Percentiles rank a stretch among this genome's conserved stretches.
Evolutionary conservation across 2,888 invertebrate genomes (phyloP).

Genomic region (Ormia ochracea): DNA sequence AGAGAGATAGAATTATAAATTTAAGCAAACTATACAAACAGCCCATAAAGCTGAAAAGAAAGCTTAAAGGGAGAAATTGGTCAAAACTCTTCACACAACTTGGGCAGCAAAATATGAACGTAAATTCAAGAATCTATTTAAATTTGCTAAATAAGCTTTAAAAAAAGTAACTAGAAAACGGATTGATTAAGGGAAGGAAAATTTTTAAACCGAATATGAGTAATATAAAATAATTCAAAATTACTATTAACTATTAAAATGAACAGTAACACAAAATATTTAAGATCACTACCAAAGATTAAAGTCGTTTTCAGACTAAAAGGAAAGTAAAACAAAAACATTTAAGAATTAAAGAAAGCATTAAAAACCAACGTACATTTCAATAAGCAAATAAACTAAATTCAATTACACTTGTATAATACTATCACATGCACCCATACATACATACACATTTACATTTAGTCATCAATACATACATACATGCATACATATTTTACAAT

Average conservation of each 20-base stretch:
- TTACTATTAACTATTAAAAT: conserved; percentile 9
- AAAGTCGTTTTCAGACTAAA: conserved; percentile 56
- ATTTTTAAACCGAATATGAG: conserved; percentile 35
- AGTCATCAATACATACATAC: not conserved
- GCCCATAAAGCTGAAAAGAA: not conserved
- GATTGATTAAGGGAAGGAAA: conserved; percentile 7
- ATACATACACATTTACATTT: conserved; percentile 19
- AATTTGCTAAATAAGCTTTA: conserved; percentile 49
- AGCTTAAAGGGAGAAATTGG: not conserved
- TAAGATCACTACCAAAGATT: conserved; percentile 56
- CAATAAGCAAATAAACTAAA: conserved; percentile 30
- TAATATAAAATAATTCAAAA: conserved; percentile 43
- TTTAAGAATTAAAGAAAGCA: conserved; percentile 1
- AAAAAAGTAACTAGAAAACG: conserved; percentile 8
- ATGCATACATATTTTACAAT: not conserved
- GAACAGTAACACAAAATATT: conserved; percentile 2
- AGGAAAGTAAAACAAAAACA: conserved; percentile 35
- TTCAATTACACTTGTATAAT: conserved; percentile 61
- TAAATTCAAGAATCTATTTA: conserved; percentile 21
- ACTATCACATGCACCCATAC: conserved; percentile 47
- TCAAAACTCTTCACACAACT: conserved; percentile 41
- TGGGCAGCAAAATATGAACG: conserved; percentile 7
- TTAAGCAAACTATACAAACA: not conserved
- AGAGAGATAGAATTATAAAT: conserved; percentile 46
- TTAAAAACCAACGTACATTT: conserved; percentile 43